Conservation (phyloP, 37 sponge, comb jelly and placozoan species). For the Agelas oroides region DNA sequence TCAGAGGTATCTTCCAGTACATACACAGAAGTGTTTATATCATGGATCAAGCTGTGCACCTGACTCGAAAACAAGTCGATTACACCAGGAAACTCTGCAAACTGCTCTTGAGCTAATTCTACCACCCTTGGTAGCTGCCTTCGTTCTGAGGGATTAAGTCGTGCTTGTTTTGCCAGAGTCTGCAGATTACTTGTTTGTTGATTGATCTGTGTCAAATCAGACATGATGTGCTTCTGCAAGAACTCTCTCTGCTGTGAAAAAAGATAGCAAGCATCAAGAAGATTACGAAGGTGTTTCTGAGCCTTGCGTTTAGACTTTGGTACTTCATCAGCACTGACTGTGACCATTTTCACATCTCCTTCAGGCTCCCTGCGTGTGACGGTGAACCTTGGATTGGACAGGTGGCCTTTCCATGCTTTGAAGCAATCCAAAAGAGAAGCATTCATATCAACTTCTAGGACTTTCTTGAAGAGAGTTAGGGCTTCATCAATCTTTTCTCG, state of each 20-base stretch:
- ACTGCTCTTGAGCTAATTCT: constrained; percentile 1
- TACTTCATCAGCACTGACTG: constrained; percentile 35
- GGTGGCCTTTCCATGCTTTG: constrained; percentile 22
- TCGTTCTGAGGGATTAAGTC: constrained; percentile 20
- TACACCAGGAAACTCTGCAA: constrained; percentile 29
- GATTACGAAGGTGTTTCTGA: constrained; percentile 48
- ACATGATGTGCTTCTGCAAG: constrained; percentile 12
- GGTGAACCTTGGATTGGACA: constrained; percentile 40
- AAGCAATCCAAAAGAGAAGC: constrained; percentile 25
- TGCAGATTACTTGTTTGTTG: background rate
- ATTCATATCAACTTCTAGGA: constrained; percentile 6
- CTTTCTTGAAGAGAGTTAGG: constrained; percentile 24
- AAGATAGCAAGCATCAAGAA: constrained; percentile 45
- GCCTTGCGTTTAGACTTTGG: constrained; percentile 40
- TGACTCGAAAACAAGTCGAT: constrained; percentile 41
- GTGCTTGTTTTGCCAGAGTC: constrained; percentile 1
- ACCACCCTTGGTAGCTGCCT: constrained; percentile 22
- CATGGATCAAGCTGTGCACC: constrained; percentile 26
- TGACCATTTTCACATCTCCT: constrained; percentile 29
- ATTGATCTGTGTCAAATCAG: constrained; percentile 18
- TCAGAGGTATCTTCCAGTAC: constrained; percentile 33
- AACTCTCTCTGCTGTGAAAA: constrained; percentile 46
- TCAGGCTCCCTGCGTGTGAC: background rate
- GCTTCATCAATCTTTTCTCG: constrained; percentile 54
- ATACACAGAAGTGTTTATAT: constrained; percentile 33